Base-by-base conservation (phyloP, 2,888 invertebrate genomes). In the Drosophila tripunctata region DNA sequence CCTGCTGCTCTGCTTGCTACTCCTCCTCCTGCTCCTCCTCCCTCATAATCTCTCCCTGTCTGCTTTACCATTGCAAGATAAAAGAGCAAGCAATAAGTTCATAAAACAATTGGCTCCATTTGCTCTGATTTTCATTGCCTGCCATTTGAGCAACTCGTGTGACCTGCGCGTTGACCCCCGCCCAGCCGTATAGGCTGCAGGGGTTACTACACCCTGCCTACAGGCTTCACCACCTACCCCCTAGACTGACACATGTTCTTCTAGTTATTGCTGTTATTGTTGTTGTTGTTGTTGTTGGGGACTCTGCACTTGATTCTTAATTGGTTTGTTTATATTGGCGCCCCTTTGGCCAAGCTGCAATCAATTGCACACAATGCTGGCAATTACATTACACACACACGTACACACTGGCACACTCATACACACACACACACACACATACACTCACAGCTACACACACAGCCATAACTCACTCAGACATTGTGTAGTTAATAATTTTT, bases 41-140 rank as follows among this genome's bases (percentile, higher is more conserved):
- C 31, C 41, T 33, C n/a, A 10, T 7, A n/a, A n/a, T n/a, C 27
- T 24, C 14, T 10, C 14, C 38, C 47, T 15, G n/a, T 1, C 8
- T 15, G 3, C 17, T 19, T 56, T 41, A 24, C 21, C 54, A 33
- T 55, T 33, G 48, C 44, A 64, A 68, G 71, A 67, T 67, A 74
- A 66, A 84, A 67, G 61, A 71, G 68, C 73, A 68, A 63, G 78
- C 82, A 80, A 85, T 84, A 84, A 84, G 83, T 85, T 84, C 85
- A 85, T 85, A 84, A 82, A 84, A 84, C 83, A 84, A 84, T 84
- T 84, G 85, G 85, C 83, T 84, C 77, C 80, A 78, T 83, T 84
- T 78, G 77, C 85, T 73, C 65, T 80, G 83, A 84, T 84, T 84
- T 85, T 82, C 83, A 82, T 82, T 82, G 81, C 81, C 78, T 78